Conservation (phyloP, 2,113 vertebrate genomes). For the Sterrhoptilus dennistouni region DNA sequence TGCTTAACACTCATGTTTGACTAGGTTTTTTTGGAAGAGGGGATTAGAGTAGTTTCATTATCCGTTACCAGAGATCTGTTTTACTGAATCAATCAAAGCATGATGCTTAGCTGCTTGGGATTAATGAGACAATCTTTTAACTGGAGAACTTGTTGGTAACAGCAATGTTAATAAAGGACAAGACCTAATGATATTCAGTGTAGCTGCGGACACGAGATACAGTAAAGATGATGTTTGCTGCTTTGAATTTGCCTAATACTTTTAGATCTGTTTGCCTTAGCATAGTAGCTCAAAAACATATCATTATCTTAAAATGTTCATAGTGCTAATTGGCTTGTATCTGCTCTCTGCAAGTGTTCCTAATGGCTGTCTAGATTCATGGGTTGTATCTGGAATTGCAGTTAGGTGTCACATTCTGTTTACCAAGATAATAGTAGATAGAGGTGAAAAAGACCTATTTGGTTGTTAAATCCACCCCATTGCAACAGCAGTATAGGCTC, state of each 20-base stretch:
- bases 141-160: not conserved
- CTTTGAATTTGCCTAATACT: not conserved
- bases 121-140: constrained; percentile 37
- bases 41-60: constrained; percentile 62
- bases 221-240: not conserved
- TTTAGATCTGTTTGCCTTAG: not conserved
- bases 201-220: not conserved
- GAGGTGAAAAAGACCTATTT: not conserved
- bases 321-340: constrained; percentile 11
- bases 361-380: not conserved
- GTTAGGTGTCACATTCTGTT: not conserved
- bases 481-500: not conserved
- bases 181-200: not conserved
- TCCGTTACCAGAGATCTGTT: constrained; percentile 21
- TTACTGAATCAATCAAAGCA: constrained; percentile 38
- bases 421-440: not conserved
- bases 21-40: not conserved
- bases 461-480: not conserved
- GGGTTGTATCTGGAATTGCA: not conserved
- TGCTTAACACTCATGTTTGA: not conserved
- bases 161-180: constrained; percentile 1
- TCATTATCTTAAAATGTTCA: not conserved
- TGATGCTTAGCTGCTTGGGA: constrained; percentile 37
- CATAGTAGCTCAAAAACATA: not conserved
- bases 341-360: not conserved